Base-by-base conservation (phyloP, 2,888 invertebrate species). In the Harmothoe impar region DNA sequence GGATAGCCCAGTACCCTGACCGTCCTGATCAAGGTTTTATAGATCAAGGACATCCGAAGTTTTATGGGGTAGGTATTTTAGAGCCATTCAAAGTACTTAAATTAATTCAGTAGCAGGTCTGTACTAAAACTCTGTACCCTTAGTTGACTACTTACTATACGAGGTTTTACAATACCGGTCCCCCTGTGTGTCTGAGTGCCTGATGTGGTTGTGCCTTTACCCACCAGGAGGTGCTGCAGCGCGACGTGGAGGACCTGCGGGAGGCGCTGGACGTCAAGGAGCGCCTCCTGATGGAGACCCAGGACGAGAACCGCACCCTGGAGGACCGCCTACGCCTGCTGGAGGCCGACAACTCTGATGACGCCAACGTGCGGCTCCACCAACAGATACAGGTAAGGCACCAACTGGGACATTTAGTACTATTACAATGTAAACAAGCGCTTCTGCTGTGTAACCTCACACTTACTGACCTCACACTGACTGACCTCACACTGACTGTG, bases 311-410 rank as follows among this genome's bases (percentile, higher is more conserved):
- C 81, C 91, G 94, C 23, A 91, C 93, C 3, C 91, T 89, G 35
- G 93, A 94, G 84, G 94, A 94, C 91, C 93, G 93, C 90, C 92
- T 93, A 33, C 94, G 94, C 78, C 92, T 94, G 12, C 92, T 93
- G 1, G 93, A 93, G 52, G 90, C 94, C 17, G 91, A 93, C 25
- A 92, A 93, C 10, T 17, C n/a, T n/a, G 56, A 88, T 29, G 29
- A 35, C 90, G 93, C 17, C 91, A 92, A 0, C 90, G 91, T 15
- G 92, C 92, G 68, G 20, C 56, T 88, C 3, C 56, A 88, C 54
- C 88, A 54, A 88, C 88, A 56, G 29, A 52, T 62, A 35, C 94
- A 94, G 90, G 90, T 92, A 0, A 20, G 23, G 25, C 78, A 7
- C n/a, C n/a, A n/a, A n/a, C n/a, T 72, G 25, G 25, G 12, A 72